Evolutionary conservation across 2,797 vertebrate species (phyloP), one percentile per base, ranked within the genome.

Genomic region (Mionectes olivaceus): DNA sequence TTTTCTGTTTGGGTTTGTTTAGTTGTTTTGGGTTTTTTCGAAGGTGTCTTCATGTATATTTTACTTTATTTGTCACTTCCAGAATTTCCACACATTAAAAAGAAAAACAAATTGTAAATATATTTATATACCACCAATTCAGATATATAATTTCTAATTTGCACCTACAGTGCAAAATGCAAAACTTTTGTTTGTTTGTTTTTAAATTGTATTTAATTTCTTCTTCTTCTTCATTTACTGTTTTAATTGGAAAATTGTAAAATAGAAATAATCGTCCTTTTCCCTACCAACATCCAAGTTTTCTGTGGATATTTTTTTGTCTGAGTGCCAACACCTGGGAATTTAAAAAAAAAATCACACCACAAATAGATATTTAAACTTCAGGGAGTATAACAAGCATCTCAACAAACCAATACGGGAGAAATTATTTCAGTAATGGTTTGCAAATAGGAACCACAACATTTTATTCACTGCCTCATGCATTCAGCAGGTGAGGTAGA

Each of bases 81-180:
- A 30, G 50, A 83, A 80, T 57, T 65, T 83, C 28, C 1, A 19
- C 15, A 50, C 27, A 9, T 13, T 5, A 8, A 32, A 13, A 5
- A 35, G 28, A 33, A 73, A 33, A 73, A 33, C 10, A 6, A 19
- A 1, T 30, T 21, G 4, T 27, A 28, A 61, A 65, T 61, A 32
- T 65, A 35, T 39, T 17, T 1, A 10, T 13, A 33, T 5, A 24
- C 5, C 52, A 27, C 30, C 3, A 30, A 15, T 32, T 52, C 1
- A n/a, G 5, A 4, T 2, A 5, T 43, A 41, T 12, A 59, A 46
- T 21, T 23, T 0, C 35, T 43, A 55, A 47, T 2, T 0, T 59
- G 37, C 28, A 44, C 3, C 5, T 55, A 71, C 49, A 67, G 3
- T 7, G 1, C 3, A 47, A 81, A 11, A 2, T 3, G 1, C 7